A percentile compares a stretch with the other conserved stretches of the same genome.
phyloP scores from a whole-genome alignment of 2,888 invertebrate species.

The Scaptomyza flava region DNA sequence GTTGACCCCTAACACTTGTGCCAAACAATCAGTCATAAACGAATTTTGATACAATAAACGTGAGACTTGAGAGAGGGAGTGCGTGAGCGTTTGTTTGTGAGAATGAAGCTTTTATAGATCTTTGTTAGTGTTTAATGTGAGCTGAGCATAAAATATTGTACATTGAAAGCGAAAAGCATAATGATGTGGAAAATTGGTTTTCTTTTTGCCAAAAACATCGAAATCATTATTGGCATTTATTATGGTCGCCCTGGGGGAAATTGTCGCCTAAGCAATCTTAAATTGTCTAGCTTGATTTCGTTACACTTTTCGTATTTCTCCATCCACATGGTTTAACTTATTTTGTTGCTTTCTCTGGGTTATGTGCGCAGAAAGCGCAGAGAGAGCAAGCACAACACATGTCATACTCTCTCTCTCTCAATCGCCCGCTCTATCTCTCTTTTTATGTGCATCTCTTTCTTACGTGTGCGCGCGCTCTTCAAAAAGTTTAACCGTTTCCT shows the following conservation, averaged over 20 bases:
- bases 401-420: constrained; percentile 7
- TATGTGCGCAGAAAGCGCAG: constrained; percentile 67
- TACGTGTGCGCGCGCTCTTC: constrained; percentile 31
- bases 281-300: constrained; percentile 42
- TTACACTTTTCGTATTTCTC: constrained; percentile 22
- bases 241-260: constrained; percentile 22
- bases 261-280: constrained; percentile 43
- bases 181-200: constrained; percentile 78
- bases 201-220: constrained; percentile 24
- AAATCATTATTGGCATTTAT: constrained; percentile 8
- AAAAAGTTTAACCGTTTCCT: constrained; percentile 77
- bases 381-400: constrained; percentile 21
- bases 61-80: neutral
- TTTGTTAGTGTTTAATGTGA: constrained; percentile 20
- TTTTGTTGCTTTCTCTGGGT: constrained; percentile 79
- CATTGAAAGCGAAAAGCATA: constrained; percentile 66
- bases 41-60: constrained; percentile 21
- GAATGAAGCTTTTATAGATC: constrained; percentile 25
- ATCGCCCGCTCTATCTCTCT: constrained; percentile 8
- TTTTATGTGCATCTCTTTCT: neutral
- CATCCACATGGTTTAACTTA: constrained; percentile 41
- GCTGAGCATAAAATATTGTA: constrained; percentile 20
- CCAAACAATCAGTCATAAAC: constrained; percentile 18
- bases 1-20: constrained; percentile 20
- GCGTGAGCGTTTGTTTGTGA: constrained; percentile 1